Conservation (phyloP, 1,140 invertebrate species). For the Drosophila virilis region DNA sequence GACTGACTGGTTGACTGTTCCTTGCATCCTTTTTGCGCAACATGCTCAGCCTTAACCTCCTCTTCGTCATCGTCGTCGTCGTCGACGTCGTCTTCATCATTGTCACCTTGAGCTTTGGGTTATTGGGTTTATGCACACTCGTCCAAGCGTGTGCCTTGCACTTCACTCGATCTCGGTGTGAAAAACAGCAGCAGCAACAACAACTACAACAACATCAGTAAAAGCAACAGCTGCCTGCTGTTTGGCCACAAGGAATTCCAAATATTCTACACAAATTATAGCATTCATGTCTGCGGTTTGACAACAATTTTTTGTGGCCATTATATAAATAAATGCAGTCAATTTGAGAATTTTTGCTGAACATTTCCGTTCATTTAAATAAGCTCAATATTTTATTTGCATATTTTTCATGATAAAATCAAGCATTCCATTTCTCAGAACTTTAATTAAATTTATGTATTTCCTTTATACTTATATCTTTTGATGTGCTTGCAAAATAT, state of each 20-base stretch:
- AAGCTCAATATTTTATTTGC: background rate
- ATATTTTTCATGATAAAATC: background rate
- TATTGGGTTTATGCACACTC: constrained; percentile 76
- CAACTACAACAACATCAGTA: constrained; percentile 17
- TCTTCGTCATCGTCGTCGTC: background rate
- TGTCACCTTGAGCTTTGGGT: constrained; percentile 78
- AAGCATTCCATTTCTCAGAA: no score
- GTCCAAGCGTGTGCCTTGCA: constrained; percentile 60
- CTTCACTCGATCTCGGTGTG: constrained; percentile 44
- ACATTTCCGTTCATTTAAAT: background rate
- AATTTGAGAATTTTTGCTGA: background rate
- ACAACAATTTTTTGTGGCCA: background rate
- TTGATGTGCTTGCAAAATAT: no score
- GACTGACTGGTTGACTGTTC: constrained; percentile 2
- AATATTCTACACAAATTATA: constrained; percentile 18
- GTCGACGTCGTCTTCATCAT: constrained; percentile 62
- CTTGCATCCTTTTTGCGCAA: constrained; percentile 32
- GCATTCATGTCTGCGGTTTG: background rate
- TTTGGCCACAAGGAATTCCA: constrained; percentile 3
- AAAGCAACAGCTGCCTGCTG: constrained; percentile 14
- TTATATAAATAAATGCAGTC: background rate
- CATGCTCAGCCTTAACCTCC: constrained; percentile 52
- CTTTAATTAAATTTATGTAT: no score
- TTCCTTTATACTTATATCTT: no score
- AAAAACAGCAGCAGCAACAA: constrained; percentile 27